phyloP scores from a whole-genome alignment of 1,140 invertebrate genomes.

The Panonychus citri region DNA sequence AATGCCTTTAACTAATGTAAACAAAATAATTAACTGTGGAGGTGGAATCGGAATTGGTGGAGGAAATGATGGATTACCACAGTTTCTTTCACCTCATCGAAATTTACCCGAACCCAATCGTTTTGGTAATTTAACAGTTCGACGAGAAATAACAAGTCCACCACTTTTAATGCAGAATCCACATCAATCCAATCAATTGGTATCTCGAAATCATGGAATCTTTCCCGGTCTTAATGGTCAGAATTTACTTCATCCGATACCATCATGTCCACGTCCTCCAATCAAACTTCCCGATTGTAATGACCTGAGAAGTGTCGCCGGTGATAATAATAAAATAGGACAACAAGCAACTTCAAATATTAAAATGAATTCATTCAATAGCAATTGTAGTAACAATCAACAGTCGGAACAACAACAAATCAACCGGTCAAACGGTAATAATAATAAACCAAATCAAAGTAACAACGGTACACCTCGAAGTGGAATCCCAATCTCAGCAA shows the following conservation, averaged over 20 bases:
- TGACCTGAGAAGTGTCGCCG: neutral
- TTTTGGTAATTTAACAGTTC: neutral
- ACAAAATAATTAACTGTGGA: too few species aligned
- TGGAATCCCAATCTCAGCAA: too few species aligned
- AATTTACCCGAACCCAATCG: neutral
- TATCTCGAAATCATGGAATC: neutral
- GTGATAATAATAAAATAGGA: neutral
- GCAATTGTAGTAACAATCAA: too few species aligned
- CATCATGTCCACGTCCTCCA: neutral
- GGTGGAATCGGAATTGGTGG: too few species aligned
- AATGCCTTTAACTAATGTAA: too few species aligned
- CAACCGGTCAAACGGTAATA: too few species aligned
- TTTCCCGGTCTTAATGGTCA: neutral
- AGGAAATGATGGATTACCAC: too few species aligned
- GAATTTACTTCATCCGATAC: neutral
- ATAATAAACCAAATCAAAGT: too few species aligned
- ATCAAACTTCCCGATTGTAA: neutral
- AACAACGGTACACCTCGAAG: too few species aligned
- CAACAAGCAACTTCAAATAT: neutral
- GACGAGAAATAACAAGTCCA: neutral
- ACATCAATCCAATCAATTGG: neutral
- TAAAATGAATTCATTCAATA: too few species aligned
- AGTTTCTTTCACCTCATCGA: neutral
- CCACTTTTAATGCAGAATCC: neutral
- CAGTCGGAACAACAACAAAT: too few species aligned